Base-by-base conservation (phyloP, 2,113 vertebrate genomes). In the Centropristis striata region DNA sequence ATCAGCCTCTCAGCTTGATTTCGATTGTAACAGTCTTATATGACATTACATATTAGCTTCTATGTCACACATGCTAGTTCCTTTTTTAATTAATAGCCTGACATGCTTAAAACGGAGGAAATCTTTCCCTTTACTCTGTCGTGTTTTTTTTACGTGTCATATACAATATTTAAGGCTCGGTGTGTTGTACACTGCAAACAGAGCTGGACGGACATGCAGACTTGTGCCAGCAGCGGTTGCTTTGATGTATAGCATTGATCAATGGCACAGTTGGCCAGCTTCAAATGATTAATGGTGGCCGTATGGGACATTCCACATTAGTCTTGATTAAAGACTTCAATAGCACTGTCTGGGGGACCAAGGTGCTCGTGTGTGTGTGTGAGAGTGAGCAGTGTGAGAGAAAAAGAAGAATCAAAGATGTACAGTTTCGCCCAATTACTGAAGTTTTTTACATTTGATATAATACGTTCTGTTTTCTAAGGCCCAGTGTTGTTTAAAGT, bases 311-410 rank as follows among this genome's bases (percentile, higher is more conserved):
- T 83, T 86, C 72, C 78, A 58, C 86, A 92, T 93, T 93, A 88
- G 86, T 90, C 85, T 85, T 91, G 86, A 93, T 93, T 91, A 90
- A 92, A 90, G 83, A 86, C 88, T 88, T 85, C 63, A 88, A 71
- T 88, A 87, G 78, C 23, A 71, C 51, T 83, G 82, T 86, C 77
- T 86, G 59, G 78, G 55, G 53, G 37, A 79, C 51, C 21, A 69
- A 51, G 46, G 44, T 71, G 74, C 36, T 46, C 13, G 1, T 41
- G 0, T 67, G 28, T 14, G 27, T 69, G 41, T 20, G 55, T 28
- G 28, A 37, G 61, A 21, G 51, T 14, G 37, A 41, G 32, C 11
- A 47, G 32, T 8, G 57, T 21, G 13, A 68, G 11, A 63, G 44
- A 51, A 8, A n/a, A 8, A 60, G 11, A 53, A 47, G 18, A 44